These are phyloP conservation scores for Acanthurus tractus DNA, from an alignment of 2,797 vertebrate species.

Conservation along the genomic window DNA sequence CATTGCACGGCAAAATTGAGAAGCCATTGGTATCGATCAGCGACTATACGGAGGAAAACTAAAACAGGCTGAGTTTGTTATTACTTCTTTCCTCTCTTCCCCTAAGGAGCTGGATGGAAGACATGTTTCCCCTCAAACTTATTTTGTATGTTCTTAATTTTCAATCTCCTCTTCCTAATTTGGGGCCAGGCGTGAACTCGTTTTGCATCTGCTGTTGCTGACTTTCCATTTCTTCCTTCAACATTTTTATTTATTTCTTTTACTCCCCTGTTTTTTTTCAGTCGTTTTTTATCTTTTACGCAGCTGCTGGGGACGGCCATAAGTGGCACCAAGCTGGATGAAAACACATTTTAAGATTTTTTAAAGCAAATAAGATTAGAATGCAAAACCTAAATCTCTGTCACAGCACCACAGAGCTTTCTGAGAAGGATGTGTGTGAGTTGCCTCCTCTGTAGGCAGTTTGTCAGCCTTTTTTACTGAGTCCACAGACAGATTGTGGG, in stretches of 20 bases:
- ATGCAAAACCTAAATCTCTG: not conserved
- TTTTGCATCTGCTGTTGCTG: slow-evolving; percentile 5
- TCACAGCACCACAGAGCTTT: slow-evolving; percentile 6
- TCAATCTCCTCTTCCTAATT: slow-evolving; percentile 16
- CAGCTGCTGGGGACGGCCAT: slow-evolving; percentile 39
- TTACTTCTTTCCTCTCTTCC: slow-evolving; percentile 34
- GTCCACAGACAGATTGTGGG: not conserved
- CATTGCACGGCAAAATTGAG: slow-evolving; percentile 80
- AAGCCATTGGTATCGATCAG: slow-evolving; percentile 83
- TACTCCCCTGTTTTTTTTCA: not conserved
- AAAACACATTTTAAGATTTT: slow-evolving; percentile 12
- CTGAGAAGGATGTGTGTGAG: not conserved
- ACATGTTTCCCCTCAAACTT: slow-evolving; percentile 18
- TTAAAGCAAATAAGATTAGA: slow-evolving; percentile 16
- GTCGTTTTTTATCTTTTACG: not conserved
- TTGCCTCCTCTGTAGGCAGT: not conserved
- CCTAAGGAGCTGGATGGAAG: slow-evolving; percentile 10
- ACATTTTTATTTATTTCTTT: not conserved
- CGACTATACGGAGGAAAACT: slow-evolving; percentile 39
- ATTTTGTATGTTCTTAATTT: not conserved
- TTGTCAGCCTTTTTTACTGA: not conserved
- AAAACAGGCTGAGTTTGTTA: slow-evolving; percentile 12
- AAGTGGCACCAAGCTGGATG: slow-evolving; percentile 22
- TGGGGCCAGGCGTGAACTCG: not conserved
- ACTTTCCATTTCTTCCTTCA: not conserved